These are phyloP conservation scores for Chaenocephalus aceratus DNA, from an alignment of 2,113 vertebrate species.

Conservation along the genomic window DNA sequence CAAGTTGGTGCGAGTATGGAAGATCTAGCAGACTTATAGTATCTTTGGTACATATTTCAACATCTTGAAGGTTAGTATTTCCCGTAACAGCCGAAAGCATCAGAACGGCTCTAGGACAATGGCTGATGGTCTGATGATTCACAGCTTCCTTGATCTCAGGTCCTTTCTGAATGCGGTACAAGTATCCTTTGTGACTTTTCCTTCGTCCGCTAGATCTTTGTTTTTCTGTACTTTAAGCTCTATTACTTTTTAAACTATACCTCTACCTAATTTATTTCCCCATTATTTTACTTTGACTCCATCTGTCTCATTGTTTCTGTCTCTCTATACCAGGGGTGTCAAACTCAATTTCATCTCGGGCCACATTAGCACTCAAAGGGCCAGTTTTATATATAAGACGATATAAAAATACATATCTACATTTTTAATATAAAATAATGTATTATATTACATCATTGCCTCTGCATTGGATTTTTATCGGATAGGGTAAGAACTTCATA, in stretches of 20 bases:
- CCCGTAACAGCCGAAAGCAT: not conserved
- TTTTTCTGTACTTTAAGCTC: not conserved
- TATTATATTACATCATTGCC: too few relatives aligned
- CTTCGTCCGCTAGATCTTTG: not conserved
- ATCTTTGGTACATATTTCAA: not conserved
- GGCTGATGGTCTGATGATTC: not conserved
- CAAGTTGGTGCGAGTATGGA: not conserved
- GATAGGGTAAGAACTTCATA: too few relatives aligned
- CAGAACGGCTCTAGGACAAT: not conserved
- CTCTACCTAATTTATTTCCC: not conserved
- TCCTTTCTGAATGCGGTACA: too few relatives aligned
- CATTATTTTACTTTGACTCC: too few relatives aligned
- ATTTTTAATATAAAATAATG: too few relatives aligned
- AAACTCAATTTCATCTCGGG: too few relatives aligned
- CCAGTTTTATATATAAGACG: too few relatives aligned
- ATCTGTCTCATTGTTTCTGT: not conserved
- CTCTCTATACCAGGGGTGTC: not conserved
- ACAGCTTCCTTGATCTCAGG: not conserved
- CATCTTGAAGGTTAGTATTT: not conserved
- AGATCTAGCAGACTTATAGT: not conserved
- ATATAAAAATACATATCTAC: too few relatives aligned
- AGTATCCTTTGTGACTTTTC: not conserved
- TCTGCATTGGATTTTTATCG: too few relatives aligned
- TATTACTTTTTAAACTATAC: not conserved
- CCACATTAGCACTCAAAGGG: too few relatives aligned